A percentile compares a stretch with the other conserved stretches of the same genome.
These are phyloP conservation scores for Siniperca undulata DNA, from an alignment of 2,797 vertebrate genomes.

Conservation along the genomic window DNA sequence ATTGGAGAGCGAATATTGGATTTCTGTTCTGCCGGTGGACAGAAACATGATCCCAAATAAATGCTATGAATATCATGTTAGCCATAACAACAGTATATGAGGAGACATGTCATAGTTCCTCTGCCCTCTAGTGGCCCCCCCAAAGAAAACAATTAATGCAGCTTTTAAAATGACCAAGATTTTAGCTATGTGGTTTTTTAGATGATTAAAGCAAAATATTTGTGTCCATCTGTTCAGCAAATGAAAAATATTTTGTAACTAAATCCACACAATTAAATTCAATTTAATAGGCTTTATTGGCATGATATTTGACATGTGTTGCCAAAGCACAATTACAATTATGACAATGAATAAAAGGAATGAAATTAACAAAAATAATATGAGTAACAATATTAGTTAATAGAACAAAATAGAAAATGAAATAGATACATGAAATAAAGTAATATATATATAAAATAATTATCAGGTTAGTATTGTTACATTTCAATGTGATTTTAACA, in stretches of 20 bases:
- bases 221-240: neutral
- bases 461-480: no score
- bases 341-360: no score
- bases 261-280: neutral
- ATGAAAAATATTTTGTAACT: neutral
- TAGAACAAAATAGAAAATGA: no score
- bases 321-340: no score
- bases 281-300: no score
- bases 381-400: no score
- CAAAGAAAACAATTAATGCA: neutral
- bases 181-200: neutral
- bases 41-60: neutral
- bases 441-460: no score
- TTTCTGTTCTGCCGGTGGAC: neutral
- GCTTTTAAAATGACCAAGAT: neutral
- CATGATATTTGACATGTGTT: no score
- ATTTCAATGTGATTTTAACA: no score
- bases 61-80: neutral
- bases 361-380: no score
- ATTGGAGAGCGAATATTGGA: neutral
- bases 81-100: neutral
- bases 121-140: neutral
- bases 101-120: neutral
- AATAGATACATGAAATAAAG: no score
- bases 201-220: neutral